Base-by-base conservation (phyloP, 1,140 invertebrate genomes). In the Philopotamus ludificatus region DNA sequence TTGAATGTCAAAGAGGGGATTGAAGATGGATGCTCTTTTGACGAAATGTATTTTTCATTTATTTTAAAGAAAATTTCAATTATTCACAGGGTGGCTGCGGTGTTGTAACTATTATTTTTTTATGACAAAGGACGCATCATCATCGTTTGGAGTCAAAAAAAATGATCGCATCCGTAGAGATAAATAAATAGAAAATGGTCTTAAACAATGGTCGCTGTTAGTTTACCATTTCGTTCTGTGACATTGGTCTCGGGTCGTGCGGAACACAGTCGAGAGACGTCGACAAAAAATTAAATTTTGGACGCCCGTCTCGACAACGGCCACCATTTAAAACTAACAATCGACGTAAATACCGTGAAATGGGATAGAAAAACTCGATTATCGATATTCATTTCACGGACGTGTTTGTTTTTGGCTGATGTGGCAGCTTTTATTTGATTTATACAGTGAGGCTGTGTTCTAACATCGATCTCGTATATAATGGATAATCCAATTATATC, bases 281-380 rank as follows among this genome's bases (percentile, higher is more conserved):
- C 34, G 12, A 12, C 28, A 49, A 49, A 49, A 49, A 49, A 49
- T 16, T 49, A 22, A 34, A 34, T 4, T 23, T 25, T 12, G 50
- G 23, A 53, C 21, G 22, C 50, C 50, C 3, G 54, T 57, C 34
- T 20, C 39, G 39, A 39, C 54, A 57, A 23, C 54, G 20, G 34
- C 54, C 28, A 21, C 54, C 54, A 57, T 57, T 57, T 57, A 57
- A 57, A 57, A 57, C n/a, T 57, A 57, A 57, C 54, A 57, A 57
- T 57, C 54, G 28, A 20, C 16, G 15, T 2, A 12, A 57, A 57
- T 39, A 39, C 28, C 54, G 54, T 57, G 54, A 57, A 57, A 57
- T 57, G 54, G 54, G 54, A 57, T 57, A 28, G 34, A 57, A 57
- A 57, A 57, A 57, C 54, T 42, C 34, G 39, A 57, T 15, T 39